phyloP scores from a whole-genome alignment of 2,888 invertebrate species.

The Tenthredo notha region DNA sequence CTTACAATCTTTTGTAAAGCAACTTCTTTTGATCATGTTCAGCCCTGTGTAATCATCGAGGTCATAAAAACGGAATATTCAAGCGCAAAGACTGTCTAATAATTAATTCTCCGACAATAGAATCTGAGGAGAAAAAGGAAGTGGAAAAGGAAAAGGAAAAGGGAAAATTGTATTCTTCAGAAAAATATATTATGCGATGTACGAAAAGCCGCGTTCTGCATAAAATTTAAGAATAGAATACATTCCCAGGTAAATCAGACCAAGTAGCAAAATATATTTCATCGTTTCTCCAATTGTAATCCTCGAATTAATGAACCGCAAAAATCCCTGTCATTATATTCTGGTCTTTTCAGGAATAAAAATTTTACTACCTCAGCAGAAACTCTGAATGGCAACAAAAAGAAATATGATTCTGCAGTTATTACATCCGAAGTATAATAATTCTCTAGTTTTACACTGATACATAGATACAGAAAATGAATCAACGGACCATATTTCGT shows the following conservation, averaged over 20 bases:
- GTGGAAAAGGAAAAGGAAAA: background rate
- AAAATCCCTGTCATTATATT: background rate
- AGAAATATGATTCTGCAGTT: background rate
- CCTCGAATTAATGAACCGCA: background rate
- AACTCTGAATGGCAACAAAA: background rate
- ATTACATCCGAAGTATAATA: background rate
- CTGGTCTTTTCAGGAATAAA: background rate
- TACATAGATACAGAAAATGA: background rate
- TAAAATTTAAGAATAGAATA: slow-evolving; percentile 19
- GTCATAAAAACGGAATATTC: slow-evolving; percentile 24
- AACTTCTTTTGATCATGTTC: slow-evolving; percentile 28
- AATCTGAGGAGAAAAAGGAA: background rate
- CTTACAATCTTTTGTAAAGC: slow-evolving; percentile 15
- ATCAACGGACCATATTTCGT: background rate
- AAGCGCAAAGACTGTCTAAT: slow-evolving; percentile 11
- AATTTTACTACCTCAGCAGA: background rate
- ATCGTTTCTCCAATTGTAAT: background rate
- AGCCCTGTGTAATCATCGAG: background rate
- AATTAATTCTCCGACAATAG: slow-evolving; percentile 45
- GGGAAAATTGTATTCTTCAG: slow-evolving; percentile 13
- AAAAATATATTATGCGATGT: slow-evolving; percentile 19
- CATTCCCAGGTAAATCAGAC: background rate
- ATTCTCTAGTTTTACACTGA: background rate
- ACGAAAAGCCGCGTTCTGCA: background rate
- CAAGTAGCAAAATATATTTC: background rate